A percentile compares a stretch with the other conserved stretches of the same genome.
Conservation (phyloP, 2,888 invertebrate genomes). For the Eupsilia transversa region DNA sequence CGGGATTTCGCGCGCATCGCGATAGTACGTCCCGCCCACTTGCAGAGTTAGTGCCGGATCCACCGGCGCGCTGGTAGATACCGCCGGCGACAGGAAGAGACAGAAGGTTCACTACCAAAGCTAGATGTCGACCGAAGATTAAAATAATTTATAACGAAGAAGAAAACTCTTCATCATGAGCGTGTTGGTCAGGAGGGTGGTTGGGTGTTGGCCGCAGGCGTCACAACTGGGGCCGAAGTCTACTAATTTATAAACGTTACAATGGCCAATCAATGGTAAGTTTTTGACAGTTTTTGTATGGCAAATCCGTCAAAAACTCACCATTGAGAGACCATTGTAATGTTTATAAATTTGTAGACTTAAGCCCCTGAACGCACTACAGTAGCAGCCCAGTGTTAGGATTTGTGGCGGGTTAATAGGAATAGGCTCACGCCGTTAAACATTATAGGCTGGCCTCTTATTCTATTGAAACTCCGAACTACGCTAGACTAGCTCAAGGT, state of each 20-base stretch:
- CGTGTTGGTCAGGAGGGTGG: not conserved
- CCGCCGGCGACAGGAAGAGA: not conserved
- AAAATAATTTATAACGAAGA: not conserved
- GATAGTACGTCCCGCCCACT: conserved; percentile 51
- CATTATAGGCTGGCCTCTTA: not conserved
- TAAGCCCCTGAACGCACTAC: too few relatives aligned
- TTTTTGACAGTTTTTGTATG: too few relatives aligned
- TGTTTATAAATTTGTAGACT: too few relatives aligned
- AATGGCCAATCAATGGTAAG: too few relatives aligned
- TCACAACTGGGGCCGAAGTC: too few relatives aligned
- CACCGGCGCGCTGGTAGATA: conserved; percentile 52
- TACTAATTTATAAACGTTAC: too few relatives aligned
- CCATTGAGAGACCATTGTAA: too few relatives aligned
- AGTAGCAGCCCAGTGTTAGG: not conserved
- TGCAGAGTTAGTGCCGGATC: conserved; percentile 54
- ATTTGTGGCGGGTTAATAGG: not conserved
- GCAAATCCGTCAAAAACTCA: too few relatives aligned
- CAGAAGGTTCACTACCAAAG: conserved; percentile 28
- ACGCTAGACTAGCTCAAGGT: not conserved
- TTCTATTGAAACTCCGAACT: not conserved
- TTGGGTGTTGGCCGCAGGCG: too few relatives aligned
- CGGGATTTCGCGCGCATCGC: conserved; percentile 34
- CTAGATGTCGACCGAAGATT: not conserved
- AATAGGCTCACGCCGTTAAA: not conserved
- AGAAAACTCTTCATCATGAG: not conserved